Percentiles rank a stretch among this genome's conserved stretches.
Evolutionary conservation across 2,113 vertebrate genomes (phyloP).

Genomic region (Rissa tridactyla): DNA sequence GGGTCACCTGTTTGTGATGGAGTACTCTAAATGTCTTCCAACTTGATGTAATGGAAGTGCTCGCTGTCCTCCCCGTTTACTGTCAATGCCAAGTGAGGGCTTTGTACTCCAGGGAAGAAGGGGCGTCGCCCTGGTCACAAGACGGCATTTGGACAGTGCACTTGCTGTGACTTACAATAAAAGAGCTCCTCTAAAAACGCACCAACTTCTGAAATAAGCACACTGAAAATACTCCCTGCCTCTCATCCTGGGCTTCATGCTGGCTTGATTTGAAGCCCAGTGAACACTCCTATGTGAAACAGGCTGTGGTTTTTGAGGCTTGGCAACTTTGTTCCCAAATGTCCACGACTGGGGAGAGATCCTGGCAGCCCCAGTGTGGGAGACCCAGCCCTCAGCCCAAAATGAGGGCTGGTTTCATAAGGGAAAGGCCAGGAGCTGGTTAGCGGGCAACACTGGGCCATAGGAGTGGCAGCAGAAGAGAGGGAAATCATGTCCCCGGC

Average conservation of each 20-base stretch:
- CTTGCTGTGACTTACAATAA: too few relatives aligned
- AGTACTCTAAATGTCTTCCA: not conserved
- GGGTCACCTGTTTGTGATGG: not conserved
- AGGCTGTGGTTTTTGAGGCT: not conserved
- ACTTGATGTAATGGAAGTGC: too few relatives aligned
- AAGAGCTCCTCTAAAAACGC: not conserved
- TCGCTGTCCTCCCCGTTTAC: too few relatives aligned
- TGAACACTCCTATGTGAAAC: not conserved
- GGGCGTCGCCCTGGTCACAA: not conserved
- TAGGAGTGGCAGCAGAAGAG: not conserved
- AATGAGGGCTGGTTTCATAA: not conserved
- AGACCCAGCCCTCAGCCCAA: not conserved
- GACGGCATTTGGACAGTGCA: fast-evolving
- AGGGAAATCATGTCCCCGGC: fast-evolving
- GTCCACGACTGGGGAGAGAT: not conserved
- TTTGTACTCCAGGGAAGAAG: fast-evolving
- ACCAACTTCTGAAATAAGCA: not conserved
- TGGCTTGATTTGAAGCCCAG: not conserved
- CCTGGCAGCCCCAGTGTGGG: fast-evolving
- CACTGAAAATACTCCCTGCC: not conserved
- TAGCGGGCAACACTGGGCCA: not conserved
- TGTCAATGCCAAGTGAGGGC: not conserved
- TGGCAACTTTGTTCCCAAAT: not conserved
- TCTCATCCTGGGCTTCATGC: not conserved
- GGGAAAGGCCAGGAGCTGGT: not conserved